Base-by-base conservation (phyloP, 2,113 vertebrate genomes). In the Mus spicilegus region DNA sequence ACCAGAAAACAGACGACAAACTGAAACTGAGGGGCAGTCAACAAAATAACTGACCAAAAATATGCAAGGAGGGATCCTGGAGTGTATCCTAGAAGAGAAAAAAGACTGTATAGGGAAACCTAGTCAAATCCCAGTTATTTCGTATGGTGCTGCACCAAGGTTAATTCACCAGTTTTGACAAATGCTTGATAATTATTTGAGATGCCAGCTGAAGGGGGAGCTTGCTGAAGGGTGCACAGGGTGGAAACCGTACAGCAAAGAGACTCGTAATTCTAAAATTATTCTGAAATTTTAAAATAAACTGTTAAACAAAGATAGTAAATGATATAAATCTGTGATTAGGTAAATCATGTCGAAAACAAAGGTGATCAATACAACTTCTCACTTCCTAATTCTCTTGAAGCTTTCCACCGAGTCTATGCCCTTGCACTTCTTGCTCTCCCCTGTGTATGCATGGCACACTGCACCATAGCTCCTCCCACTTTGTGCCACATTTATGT, bases 1-100 rank as follows among this genome's bases (percentile, higher is more conserved):
- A 85, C 22, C 33, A 95, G 75, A 61, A 91, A 95, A 90, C 81
- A 94, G 58, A 95, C 89, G 67, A 82, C 72, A 96, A 97, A 84
- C 72, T 11, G 19, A 96, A 91, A 91, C n/a, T 56, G 77, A 96
- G 67, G 73, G 49, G 91, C 30, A 65, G 72, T 91, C 91, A 89
- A 82, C 67, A 86, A 97, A 96, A 89, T 73, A 95, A 95, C 77
- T 78, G 54, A 93, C 26, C 72, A 81, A 67, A 72, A 87, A 77
- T 65, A 86, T 94, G 77, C 77, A 95, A 56, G 85, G 80, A 85
- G 89, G 69, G 81, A 76, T 91, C 51, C 72, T 93, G 85, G 89
- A 93, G 58, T 89, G 33, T 24, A 86, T 92, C 72, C 67, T 94
- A 81, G 46, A 95, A 85, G 5, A 87, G 42, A 90, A 93, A 89